Percentiles rank a stretch among this genome's conserved stretches.
Conservation (phyloP, 1,140 invertebrate genomes). For the roundworm (Caenorhabditis elegans) region DNA sequence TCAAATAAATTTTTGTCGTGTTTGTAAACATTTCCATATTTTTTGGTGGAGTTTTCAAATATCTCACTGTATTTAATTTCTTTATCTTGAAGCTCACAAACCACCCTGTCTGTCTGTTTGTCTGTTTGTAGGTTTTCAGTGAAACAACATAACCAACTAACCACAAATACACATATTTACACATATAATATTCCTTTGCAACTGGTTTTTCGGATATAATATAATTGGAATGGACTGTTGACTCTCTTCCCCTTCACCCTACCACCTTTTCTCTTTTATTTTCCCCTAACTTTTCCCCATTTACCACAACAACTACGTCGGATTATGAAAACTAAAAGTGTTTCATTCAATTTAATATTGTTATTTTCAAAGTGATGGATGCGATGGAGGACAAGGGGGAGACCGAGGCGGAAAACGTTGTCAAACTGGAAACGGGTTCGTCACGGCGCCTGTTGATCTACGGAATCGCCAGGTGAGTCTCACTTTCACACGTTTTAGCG, state of each 20-base stretch:
- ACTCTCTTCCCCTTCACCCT: background rate
- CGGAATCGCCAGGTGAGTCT: slow-evolving; percentile 11
- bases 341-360: slow-evolving; percentile 7
- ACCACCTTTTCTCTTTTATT: background rate
- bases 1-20: too few relatives aligned
- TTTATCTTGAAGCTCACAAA: too few relatives aligned
- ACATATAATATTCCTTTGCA: background rate
- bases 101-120: background rate
- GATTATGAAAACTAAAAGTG: slow-evolving; percentile 24
- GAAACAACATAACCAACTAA: background rate
- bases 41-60: too few relatives aligned
- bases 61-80: too few relatives aligned
- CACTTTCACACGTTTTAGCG: background rate
- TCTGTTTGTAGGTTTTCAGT: background rate
- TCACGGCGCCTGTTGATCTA: slow-evolving; percentile 15
- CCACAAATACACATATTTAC: background rate
- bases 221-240: slow-evolving; percentile 30
- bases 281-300: background rate
- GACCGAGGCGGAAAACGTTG: background rate
- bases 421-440: slow-evolving; percentile 4
- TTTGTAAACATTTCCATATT: too few relatives aligned
- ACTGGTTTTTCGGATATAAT: slow-evolving; percentile 30
- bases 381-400: background rate
- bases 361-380: background rate
- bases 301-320: background rate